Evolutionary conservation across 2,797 vertebrate species (phyloP).

Genomic region (Gobionotothen gibberifrons): DNA sequence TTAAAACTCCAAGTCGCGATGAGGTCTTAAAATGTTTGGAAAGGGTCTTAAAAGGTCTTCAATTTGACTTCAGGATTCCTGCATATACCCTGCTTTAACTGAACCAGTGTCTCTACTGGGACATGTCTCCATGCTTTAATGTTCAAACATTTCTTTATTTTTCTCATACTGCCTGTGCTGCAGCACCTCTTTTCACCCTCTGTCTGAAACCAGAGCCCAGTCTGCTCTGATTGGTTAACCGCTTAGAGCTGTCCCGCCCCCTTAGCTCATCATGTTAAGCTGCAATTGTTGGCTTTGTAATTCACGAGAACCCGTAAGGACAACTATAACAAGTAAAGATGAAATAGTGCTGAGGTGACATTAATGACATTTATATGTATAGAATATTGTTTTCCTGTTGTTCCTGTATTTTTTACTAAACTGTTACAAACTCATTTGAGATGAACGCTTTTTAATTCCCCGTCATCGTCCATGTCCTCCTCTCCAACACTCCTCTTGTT

Average conservation of each 20-base stretch:
- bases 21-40: too few relatives aligned
- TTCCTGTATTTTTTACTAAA: neutral
- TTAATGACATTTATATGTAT: neutral
- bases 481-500: constrained; percentile 19
- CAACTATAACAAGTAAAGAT: neutral
- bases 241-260: too few relatives aligned
- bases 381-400: neutral
- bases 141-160: too few relatives aligned
- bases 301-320: neutral
- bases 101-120: neutral
- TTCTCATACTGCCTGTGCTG: too few relatives aligned
- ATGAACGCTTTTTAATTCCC: constrained; percentile 20
- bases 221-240: too few relatives aligned
- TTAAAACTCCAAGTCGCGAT: too few relatives aligned
- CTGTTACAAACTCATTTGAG: neutral
- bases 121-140: too few relatives aligned
- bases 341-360: neutral
- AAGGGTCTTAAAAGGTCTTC: too few relatives aligned
- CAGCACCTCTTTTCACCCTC: too few relatives aligned
- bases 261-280: neutral
- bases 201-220: too few relatives aligned
- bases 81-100: neutral
- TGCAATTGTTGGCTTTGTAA: constrained; percentile 2
- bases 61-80: too few relatives aligned
- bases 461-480: constrained; percentile 20